Conservation (phyloP, 2,888 invertebrate species). For the Andricus curvator region DNA sequence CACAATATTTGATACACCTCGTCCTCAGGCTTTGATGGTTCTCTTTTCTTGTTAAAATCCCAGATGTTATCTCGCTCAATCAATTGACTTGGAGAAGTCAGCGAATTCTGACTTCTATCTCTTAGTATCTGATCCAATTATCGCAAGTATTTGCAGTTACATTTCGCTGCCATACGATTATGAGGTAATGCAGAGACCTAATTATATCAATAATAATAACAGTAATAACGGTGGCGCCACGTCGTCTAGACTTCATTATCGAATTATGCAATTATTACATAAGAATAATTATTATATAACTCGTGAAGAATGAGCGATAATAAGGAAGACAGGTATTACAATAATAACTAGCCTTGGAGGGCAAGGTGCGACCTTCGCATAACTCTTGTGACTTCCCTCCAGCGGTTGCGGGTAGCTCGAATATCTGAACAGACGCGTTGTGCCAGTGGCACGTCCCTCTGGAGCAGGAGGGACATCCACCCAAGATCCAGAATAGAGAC, state of each 20-base stretch:
- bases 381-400: not conserved
- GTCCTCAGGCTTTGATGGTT: not conserved
- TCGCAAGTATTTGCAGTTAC: not conserved
- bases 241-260: conserved; percentile 23
- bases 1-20: not conserved
- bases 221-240: not conserved
- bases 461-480: conserved; percentile 45
- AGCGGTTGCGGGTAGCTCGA: conserved; percentile 4
- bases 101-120: not conserved
- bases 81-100: not conserved
- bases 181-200: not conserved
- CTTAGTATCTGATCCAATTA: not conserved
- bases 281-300: no score
- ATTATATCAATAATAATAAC: not conserved
- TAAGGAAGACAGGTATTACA: no score
- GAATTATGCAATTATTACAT: conserved; percentile 25
- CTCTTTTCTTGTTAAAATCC: not conserved
- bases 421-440: not conserved
- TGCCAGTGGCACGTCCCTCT: conserved; percentile 17
- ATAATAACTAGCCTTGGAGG: no score
- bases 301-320: no score
- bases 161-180: not conserved
- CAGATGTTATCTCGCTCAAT: not conserved
- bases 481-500: conserved; percentile 57
- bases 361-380: no score